Evolutionary conservation across 2,888 invertebrate species (phyloP).

Genomic region (Spialia ferax): DNA sequence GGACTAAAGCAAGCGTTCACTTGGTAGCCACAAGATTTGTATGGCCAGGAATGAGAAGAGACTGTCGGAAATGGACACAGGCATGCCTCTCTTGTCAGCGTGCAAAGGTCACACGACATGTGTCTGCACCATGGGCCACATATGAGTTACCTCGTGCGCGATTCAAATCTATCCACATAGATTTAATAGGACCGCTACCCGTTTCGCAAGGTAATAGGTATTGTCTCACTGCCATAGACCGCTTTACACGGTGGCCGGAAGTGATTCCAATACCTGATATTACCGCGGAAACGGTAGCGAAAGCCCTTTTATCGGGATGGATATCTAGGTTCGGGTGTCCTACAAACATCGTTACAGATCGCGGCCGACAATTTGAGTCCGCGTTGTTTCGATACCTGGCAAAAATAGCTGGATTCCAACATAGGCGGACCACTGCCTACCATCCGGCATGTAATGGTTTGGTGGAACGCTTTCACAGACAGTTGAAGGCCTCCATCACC

Average conservation of each 20-base stretch:
- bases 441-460: neutral
- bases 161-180: neutral
- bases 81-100: neutral
- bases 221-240: slow-evolving; percentile 6
- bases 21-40: neutral
- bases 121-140: neutral
- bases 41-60: slow-evolving; percentile 5
- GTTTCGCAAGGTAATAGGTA: neutral
- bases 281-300: slow-evolving; percentile 1
- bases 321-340: neutral
- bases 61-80: neutral
- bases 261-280: neutral
- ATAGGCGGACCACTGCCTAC: neutral
- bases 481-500: neutral
- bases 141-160: neutral
- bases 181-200: neutral
- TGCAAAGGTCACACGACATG: neutral
- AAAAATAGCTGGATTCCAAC: neutral
- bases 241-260: neutral
- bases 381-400: neutral
- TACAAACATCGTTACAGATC: neutral
- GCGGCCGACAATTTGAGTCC: neutral
- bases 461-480: neutral
- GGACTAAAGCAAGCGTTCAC: neutral
- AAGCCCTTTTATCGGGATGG: neutral